Evolutionary conservation across 2,888 invertebrate genomes (phyloP).

Genomic region (Strigamia maritima): DNA sequence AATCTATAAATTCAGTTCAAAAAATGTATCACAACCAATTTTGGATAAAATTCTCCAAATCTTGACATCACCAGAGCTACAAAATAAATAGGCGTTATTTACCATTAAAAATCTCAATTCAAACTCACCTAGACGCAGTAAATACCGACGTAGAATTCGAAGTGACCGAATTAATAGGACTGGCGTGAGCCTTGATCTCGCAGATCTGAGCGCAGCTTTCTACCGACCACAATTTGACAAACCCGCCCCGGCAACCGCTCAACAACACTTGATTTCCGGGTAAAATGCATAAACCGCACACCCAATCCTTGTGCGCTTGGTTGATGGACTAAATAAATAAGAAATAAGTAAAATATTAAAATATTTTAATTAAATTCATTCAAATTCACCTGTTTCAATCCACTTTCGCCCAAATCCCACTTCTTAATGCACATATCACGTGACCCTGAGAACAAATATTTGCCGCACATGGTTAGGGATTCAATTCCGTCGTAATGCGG

Average conservation of each 20-base stretch:
- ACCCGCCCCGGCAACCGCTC: conserved; percentile 73
- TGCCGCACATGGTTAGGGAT: conserved; percentile 66
- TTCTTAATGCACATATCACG: conserved; percentile 81
- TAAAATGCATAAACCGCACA: conserved; percentile 67
- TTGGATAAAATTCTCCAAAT: conserved; percentile 60
- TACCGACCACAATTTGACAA: conserved; percentile 71
- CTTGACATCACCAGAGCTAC: conserved; percentile 70
- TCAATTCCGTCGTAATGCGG: conserved; percentile 90
- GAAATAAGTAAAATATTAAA: background rate
- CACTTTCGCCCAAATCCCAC: conserved; percentile 63
- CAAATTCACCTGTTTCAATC: conserved; percentile 51
- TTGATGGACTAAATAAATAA: conserved; percentile 61
- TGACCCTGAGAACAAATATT: conserved; percentile 75
- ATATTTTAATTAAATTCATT: background rate
- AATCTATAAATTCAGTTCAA: conserved; percentile 47
- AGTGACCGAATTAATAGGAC: conserved; percentile 66
- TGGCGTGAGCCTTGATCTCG: conserved; percentile 66
- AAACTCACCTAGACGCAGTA: conserved; percentile 77
- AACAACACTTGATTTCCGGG: conserved; percentile 61
- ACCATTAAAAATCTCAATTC: background rate
- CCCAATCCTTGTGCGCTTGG: conserved; percentile 84
- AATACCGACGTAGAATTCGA: conserved; percentile 65
- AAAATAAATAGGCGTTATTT: conserved; percentile 46
- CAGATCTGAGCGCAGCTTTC: conserved; percentile 65
- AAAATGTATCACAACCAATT: conserved; percentile 54